Base-by-base conservation (phyloP, 2,888 invertebrate genomes). In the Mythimna lalbum region DNA sequence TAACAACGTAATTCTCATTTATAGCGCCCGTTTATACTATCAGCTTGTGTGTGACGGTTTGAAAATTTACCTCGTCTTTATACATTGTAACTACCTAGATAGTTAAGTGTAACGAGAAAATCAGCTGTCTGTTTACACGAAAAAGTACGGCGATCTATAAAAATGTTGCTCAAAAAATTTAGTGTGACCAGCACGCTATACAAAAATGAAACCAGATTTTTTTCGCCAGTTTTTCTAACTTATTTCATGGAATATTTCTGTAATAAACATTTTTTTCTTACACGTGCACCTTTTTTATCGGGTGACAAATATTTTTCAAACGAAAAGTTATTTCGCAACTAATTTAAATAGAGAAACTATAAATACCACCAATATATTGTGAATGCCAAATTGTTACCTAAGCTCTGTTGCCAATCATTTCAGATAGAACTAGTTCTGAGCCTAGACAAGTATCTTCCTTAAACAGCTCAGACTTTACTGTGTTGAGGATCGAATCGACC, bases 401-500 rank as follows among this genome's bases (percentile, higher is more conserved):
- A 73, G 70, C 66, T 63, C 50, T 10, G 55, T 79, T 83, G 69
- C 69, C 75, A 88, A 90, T 90, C 85, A 88, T 88, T 87, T 87
- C 85, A 85, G 83, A 89, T 88, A 85, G 81, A 87, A 91, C 91
- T 86, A 86, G 91, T 91, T 89, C 87, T 83, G 81, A 78, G 80
- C 82, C 87, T 86, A 91, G 91, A 93, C 92, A 92, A 93, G 91
- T 87, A 93, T 94, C 93, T 93, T 90, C 88, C 91, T 90, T 92
- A 93, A 93, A 93, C 91, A 93, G 90, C 90, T 89, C 88, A 89
- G 91, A 91, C 91, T 90, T 87, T 88, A 86, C 88, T 85, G 88
- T 84, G 87, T 83, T 78, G 73, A 74, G 67, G 77, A 76, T 70
- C 80, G 84, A 68, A 69, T 78, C 69, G 63, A 76, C 88, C 79